Conservation (phyloP, 2,113 vertebrate genomes). For the Aphelocoma coerulescens region DNA sequence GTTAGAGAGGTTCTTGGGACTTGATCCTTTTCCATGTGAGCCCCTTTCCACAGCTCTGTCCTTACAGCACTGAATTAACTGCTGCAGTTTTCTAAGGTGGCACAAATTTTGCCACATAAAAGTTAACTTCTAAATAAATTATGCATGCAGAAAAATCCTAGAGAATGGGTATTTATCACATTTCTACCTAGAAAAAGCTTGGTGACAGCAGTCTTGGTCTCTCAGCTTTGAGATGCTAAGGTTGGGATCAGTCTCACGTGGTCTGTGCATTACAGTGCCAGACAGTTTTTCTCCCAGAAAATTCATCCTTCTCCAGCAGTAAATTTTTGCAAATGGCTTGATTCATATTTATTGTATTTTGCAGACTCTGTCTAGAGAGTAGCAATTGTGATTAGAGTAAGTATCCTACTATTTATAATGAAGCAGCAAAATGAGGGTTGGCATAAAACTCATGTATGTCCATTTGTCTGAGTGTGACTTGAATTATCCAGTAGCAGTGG, state of each 20-base stretch:
- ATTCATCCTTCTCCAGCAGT: neutral
- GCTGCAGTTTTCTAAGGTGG: neutral
- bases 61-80: neutral
- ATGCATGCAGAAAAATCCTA: neutral
- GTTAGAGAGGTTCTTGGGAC: neutral
- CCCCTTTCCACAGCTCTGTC: neutral
- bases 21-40: neutral
- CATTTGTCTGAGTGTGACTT: neutral
- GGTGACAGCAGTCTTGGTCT: neutral
- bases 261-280: neutral
- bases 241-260: neutral
- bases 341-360: conserved; percentile 36
- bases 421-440: neutral
- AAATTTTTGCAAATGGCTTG: neutral
- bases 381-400: neutral
- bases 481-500: neutral
- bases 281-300: neutral
- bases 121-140: neutral
- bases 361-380: neutral
- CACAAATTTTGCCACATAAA: neutral
- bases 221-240: neutral
- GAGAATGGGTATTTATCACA: neutral
- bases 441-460: neutral
- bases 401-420: neutral
- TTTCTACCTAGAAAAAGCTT: neutral